Evolutionary conservation across 1,140 invertebrate species (phyloP).

Genomic region (Neodiprion lecontei): DNA sequence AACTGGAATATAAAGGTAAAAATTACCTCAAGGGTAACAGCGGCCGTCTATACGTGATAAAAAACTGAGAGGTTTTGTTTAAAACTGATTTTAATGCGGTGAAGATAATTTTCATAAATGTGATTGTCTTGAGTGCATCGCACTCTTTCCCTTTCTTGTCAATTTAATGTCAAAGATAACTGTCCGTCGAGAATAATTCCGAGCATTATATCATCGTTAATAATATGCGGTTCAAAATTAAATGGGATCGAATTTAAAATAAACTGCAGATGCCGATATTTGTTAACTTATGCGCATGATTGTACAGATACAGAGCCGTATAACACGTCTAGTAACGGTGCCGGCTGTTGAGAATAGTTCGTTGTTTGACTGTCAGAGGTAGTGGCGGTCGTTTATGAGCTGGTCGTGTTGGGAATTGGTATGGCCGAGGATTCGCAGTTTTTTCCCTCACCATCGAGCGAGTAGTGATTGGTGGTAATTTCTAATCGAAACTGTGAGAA

Average conservation of each 20-base stretch:
- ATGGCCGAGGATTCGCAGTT: slow-evolving; percentile 38
- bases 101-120: background rate
- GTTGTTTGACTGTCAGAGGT: slow-evolving; percentile 43
- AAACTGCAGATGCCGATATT: slow-evolving; percentile 40
- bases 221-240: slow-evolving; percentile 38
- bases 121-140: background rate
- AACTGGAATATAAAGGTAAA: no score
- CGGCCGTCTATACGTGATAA: no score
- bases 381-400: slow-evolving; percentile 40
- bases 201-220: background rate
- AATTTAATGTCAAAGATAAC: background rate
- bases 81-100: no score
- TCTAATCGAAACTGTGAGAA: background rate
- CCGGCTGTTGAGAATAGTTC: slow-evolving; percentile 36
- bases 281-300: slow-evolving; percentile 37
- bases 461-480: background rate
- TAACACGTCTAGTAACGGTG: background rate
- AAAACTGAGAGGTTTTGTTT: no score
- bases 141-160: background rate
- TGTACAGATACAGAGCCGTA: slow-evolving; percentile 31
- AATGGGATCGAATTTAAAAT: slow-evolving; percentile 45
- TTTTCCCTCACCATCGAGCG: slow-evolving; percentile 7
- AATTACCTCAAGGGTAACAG: no score
- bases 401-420: slow-evolving; percentile 43
- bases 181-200: background rate